Evolutionary conservation across 1,140 invertebrate species (phyloP), one percentile per base, ranked within the genome.

Genomic region (Coenobita brevimanus): DNA sequence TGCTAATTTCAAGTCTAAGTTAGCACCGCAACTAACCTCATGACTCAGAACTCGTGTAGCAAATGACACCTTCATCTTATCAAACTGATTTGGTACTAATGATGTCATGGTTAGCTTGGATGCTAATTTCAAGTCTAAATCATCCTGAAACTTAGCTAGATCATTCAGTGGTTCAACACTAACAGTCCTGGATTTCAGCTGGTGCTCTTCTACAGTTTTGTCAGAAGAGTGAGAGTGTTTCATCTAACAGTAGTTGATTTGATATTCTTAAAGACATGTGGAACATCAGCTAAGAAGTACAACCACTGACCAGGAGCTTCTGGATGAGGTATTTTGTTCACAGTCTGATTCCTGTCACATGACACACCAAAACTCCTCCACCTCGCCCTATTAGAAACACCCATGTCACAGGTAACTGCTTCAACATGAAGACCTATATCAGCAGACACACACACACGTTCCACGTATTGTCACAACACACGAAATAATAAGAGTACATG

Each of bases 371-470:
- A 78, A 78, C 75, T 78, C 41, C 75, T 78, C 75, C 75, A 43
- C 75, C 43, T 78, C 41, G 43, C 75, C 6, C 69, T 2, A 78
- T 78, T 43, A 78, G 43, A 41, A 78, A 8, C 41, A 46, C 43
- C 24, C 38, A 36, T 43, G n/a, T n/a, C n/a, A n/a, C n/a, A n/a
- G n/a, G n/a, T n/a, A n/a, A n/a, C n/a, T n/a, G n/a, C n/a, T n/a
- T 78, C 41, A 78, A 78, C 75, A 78, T 78, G 75, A 78, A 43
- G 38, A 41, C 75, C 43, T 3, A 46, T 78, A 24, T 78, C n/a
- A 50, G 75, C 33, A 78, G 75, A n/a, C n/a, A n/a, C n/a, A n/a
- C n/a, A n/a, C n/a, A n/a, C n/a, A n/a, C n/a, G n/a, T n/a, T n/a
- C n/a, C n/a, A n/a, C n/a, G n/a, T n/a, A n/a, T n/a, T n/a, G n/a